These are phyloP conservation scores for Melinaea marsaeus DNA, from an alignment of 2,888 invertebrate species.

Conservation along the genomic window DNA sequence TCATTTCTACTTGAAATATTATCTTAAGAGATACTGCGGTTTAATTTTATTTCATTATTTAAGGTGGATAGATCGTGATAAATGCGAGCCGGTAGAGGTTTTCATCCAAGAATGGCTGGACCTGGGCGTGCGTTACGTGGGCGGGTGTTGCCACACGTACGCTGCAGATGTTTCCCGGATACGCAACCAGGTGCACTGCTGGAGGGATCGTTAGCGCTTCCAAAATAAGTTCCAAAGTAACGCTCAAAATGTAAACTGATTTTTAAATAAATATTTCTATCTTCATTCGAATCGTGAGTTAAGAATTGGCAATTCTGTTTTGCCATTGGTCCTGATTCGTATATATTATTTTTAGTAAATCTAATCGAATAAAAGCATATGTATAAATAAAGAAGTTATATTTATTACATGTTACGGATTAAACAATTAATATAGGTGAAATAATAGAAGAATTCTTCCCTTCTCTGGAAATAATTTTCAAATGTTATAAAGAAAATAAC, in stretches of 20 bases:
- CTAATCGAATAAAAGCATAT: slow-evolving; percentile 13
- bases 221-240: slow-evolving; percentile 45
- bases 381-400: not conserved
- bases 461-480: not conserved
- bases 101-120: slow-evolving; percentile 89
- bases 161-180: slow-evolving; percentile 88
- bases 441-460: not conserved
- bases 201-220: slow-evolving; percentile 68
- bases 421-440: not conserved
- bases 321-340: slow-evolving; percentile 14
- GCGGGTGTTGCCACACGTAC: slow-evolving; percentile 94
- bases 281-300: slow-evolving; percentile 11
- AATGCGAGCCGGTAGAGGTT: slow-evolving; percentile 82
- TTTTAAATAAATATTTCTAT: not conserved
- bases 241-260: slow-evolving; percentile 15
- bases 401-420: not conserved
- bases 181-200: slow-evolving; percentile 78
- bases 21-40: no score
- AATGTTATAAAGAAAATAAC: no score
- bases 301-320: not conserved
- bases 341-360: slow-evolving; percentile 15
- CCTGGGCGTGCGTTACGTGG: slow-evolving; percentile 89
- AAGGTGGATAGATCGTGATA: slow-evolving; percentile 85
- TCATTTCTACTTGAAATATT: no score
- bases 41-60: slow-evolving; percentile 30